A percentile compares a stretch with the other conserved stretches of the same genome.
Conservation (phyloP, 2,888 invertebrate genomes). For the Euzophera pinguis region DNA sequence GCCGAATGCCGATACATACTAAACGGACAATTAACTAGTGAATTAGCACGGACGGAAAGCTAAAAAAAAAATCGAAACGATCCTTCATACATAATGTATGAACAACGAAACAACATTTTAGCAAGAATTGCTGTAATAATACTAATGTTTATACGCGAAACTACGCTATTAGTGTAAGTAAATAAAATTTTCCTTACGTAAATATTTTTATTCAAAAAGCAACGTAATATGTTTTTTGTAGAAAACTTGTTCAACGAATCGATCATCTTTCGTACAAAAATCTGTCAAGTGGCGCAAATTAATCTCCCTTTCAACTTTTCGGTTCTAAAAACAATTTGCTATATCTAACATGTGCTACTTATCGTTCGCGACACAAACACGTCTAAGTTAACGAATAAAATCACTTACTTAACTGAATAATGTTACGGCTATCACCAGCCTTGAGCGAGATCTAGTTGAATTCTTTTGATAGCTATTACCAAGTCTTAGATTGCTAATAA, state of each 20-base stretch:
- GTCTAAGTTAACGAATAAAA: background rate
- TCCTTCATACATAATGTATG: background rate
- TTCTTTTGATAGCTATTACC: background rate
- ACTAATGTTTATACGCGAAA: background rate
- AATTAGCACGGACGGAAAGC: slow-evolving; percentile 4
- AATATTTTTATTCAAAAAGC: no score
- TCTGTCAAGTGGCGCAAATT: no score
- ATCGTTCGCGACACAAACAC: background rate
- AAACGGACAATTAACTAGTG: slow-evolving; percentile 8
- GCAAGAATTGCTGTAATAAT: background rate
- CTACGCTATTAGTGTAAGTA: background rate
- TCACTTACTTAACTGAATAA: background rate
- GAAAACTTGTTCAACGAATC: no score
- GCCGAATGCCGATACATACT: slow-evolving; percentile 1
- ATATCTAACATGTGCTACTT: no score
- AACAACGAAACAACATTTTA: background rate
- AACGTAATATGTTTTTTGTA: no score
- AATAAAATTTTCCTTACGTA: no score
- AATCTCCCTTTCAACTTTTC: no score
- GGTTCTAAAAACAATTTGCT: no score
- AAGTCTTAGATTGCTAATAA: background rate
- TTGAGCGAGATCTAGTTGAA: slow-evolving; percentile 4
- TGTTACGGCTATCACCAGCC: background rate
- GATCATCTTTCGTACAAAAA: no score
- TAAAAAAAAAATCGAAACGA: background rate